A percentile compares a stretch with the other conserved stretches of the same genome.
Evolutionary conservation across 2,888 invertebrate genomes (phyloP).

Genomic region (Aproaerema taeniolella): DNA sequence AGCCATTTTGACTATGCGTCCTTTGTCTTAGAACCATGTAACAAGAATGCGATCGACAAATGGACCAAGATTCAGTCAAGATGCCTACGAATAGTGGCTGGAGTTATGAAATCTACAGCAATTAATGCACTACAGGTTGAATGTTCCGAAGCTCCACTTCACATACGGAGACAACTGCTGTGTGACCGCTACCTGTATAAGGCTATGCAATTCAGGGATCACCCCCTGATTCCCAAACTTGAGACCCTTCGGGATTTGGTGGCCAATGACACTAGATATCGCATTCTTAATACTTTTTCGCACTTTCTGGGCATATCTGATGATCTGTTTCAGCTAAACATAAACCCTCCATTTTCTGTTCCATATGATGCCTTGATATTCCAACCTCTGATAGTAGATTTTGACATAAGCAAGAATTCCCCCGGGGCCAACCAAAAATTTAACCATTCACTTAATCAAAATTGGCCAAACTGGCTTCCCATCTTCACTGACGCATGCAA

Average conservation of each 20-base stretch:
- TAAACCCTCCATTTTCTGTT: background rate
- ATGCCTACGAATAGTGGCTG: slow-evolving; percentile 19
- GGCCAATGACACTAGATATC: too few relatives aligned
- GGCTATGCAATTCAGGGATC: background rate
- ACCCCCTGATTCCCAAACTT: slow-evolving; percentile 1
- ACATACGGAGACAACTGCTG: slow-evolving; percentile 8
- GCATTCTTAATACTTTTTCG: background rate
- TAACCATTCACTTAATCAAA: background rate
- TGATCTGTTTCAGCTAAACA: background rate
- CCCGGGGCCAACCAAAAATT: background rate
- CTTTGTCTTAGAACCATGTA: slow-evolving; percentile 19
- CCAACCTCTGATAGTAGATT: background rate
- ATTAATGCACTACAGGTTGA: slow-evolving; percentile 16
- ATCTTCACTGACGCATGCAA: slow-evolving; percentile 6
- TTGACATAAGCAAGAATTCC: background rate
- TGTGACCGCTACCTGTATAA: slow-evolving; percentile 8
- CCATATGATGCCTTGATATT: background rate
- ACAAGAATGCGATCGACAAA: background rate
- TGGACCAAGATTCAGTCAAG: slow-evolving; percentile 13
- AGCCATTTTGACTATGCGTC: slow-evolving; percentile 21
- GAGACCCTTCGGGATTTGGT: background rate
- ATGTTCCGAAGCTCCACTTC: slow-evolving; percentile 13
- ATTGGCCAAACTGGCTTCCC: background rate
- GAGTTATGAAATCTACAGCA: slow-evolving; percentile 27
- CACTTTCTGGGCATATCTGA: background rate